A percentile compares a stretch with the other conserved stretches of the same genome.
Evolutionary conservation across 1,140 invertebrate genomes (phyloP).

Genomic region (Sycobia sp.): DNA sequence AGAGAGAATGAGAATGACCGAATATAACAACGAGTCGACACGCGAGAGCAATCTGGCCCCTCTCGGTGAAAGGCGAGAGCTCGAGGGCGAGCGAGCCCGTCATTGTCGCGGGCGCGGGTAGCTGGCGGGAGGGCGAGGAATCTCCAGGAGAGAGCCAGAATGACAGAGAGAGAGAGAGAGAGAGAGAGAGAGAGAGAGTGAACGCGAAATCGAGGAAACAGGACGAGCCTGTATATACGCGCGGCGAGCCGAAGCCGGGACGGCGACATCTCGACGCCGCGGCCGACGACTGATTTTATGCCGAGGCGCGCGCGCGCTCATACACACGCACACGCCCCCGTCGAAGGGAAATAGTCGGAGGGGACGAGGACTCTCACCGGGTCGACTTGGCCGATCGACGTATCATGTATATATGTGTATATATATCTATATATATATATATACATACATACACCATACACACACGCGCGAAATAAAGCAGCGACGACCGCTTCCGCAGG

Average conservation of each 20-base stretch:
- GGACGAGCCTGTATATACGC: conserved; percentile 26
- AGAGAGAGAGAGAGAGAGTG: conserved; percentile 37
- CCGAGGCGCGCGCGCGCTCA: too few species aligned
- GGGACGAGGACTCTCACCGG: too few species aligned
- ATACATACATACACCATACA: too few species aligned
- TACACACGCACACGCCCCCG: too few species aligned
- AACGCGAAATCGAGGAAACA: conserved; percentile 49
- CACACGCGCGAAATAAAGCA: conserved; percentile 56
- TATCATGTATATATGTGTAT: too few species aligned
- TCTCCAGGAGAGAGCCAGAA: neutral
- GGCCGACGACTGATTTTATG: too few species aligned
- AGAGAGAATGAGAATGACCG: neutral
- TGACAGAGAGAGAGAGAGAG: neutral
- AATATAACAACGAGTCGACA: too few species aligned
- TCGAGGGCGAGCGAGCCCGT: too few species aligned
- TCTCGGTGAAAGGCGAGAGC: conserved; percentile 8
- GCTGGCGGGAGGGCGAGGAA: neutral
- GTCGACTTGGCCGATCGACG: too few species aligned
- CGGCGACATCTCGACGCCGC: conserved; percentile 58
- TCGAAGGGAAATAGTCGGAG: conserved; percentile 48
- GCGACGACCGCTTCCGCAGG: conserved; percentile 23
- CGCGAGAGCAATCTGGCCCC: conserved; percentile 26
- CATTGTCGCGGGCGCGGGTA: neutral
- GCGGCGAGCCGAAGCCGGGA: neutral
- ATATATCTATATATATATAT: too few species aligned